Conservation (phyloP, 2,888 invertebrate genomes). For the Tanytarsus gracilentus region DNA sequence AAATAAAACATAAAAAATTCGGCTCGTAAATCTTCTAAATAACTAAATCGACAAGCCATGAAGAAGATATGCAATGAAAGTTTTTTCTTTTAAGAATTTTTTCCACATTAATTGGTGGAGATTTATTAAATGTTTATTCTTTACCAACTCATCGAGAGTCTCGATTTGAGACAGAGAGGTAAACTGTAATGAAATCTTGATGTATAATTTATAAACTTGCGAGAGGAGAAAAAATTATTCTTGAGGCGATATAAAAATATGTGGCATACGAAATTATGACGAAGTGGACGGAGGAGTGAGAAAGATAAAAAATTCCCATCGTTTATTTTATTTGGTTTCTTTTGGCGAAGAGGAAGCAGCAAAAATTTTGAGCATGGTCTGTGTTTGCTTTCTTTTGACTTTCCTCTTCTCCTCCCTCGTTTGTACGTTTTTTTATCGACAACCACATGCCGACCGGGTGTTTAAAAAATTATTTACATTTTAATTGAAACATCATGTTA, state of each 20-base stretch:
- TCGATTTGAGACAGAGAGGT: too few species aligned
- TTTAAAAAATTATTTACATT: constrained; percentile 19
- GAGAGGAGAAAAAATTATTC: constrained; percentile 10
- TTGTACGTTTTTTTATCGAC: neutral
- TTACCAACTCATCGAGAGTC: neutral
- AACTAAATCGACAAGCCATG: constrained; percentile 1
- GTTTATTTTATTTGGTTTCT: too few species aligned
- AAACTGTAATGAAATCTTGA: constrained; percentile 10
- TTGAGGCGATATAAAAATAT: neutral
- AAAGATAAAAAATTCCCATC: too few species aligned
- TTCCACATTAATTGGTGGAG: constrained; percentile 10
- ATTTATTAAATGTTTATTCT: constrained; percentile 24
- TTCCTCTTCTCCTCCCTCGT: neutral
- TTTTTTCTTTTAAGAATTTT: neutral
- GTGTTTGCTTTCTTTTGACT: too few species aligned
- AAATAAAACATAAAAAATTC: neutral
- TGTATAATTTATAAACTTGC: constrained; percentile 22
- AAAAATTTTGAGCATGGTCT: too few species aligned
- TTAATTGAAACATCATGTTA: constrained; percentile 28
- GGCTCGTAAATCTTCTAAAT: neutral
- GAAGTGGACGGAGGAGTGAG: too few species aligned
- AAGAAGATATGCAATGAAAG: neutral
- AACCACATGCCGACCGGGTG: neutral
- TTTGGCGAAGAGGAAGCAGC: too few species aligned
- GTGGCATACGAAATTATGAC: neutral